Conservation (phyloP, 2,113 vertebrate genomes). For the rabbit (Oryctolagus cuniculus) region DNA sequence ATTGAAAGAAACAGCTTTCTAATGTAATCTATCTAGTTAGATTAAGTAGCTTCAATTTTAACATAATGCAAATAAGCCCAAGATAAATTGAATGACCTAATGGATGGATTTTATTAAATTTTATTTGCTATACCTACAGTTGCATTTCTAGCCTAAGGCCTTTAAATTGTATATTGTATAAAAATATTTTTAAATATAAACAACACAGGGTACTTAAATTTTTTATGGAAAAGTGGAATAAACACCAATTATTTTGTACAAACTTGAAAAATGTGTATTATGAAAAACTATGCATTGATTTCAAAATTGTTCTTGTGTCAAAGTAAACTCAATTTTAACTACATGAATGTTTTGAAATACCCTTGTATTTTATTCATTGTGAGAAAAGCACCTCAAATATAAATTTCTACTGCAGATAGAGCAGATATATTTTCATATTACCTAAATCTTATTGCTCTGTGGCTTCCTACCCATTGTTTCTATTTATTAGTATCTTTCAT, state of each 20-base stretch:
- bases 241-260: no score
- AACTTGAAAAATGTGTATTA: no score
- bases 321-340: no score
- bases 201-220: not conserved
- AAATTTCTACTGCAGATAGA: not conserved
- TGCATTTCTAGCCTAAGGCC: not conserved
- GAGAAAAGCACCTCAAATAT: not conserved
- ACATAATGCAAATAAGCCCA: not conserved
- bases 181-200: not conserved
- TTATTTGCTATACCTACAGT: not conserved
- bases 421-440: not conserved
- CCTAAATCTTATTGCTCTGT: not conserved
- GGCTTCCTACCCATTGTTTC: not conserved
- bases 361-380: not conserved
- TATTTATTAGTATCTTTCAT: not conserved
- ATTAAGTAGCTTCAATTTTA: slow-evolving; percentile 18
- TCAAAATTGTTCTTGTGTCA: no score
- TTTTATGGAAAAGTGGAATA: no score
- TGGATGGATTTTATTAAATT: slow-evolving; percentile 50
- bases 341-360: no score
- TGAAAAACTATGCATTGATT: no score
- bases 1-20: not conserved
- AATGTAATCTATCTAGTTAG: slow-evolving; percentile 19
- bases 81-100: slow-evolving; percentile 11
- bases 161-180: not conserved